Percentiles rank a stretch among this genome's conserved stretches.
Conservation (phyloP, 2,797 vertebrate genomes). For the Garrulus glandarius region DNA sequence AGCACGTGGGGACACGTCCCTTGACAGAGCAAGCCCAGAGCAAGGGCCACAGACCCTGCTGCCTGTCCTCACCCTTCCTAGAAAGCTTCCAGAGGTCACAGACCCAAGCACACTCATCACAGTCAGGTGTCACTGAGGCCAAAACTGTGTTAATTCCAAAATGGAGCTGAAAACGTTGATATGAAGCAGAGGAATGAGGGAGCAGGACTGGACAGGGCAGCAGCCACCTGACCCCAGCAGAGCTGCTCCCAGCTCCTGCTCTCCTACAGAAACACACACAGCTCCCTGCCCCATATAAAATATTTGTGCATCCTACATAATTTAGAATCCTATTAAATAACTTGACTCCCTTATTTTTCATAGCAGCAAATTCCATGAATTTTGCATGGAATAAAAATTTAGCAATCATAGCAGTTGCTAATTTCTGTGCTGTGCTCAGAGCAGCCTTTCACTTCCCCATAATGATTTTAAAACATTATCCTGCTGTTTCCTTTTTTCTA, state of each 20-base stretch:
- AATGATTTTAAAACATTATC: slow-evolving; percentile 65
- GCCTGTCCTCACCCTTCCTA: neutral
- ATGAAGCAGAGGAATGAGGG: neutral
- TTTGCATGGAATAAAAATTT: slow-evolving; percentile 45
- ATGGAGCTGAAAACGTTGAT: neutral
- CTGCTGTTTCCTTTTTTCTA: slow-evolving; percentile 56
- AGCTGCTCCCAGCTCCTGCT: neutral
- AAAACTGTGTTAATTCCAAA: fast-evolving
- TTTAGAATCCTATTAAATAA: slow-evolving; percentile 35
- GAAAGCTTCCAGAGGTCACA: neutral
- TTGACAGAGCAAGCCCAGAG: fast-evolving
- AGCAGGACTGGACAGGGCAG: neutral
- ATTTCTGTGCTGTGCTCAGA: slow-evolving; percentile 47
- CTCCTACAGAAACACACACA: neutral
- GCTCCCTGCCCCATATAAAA: neutral
- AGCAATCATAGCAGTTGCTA: slow-evolving; percentile 51
- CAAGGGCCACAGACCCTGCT: neutral
- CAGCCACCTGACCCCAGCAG: neutral
- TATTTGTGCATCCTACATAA: slow-evolving; percentile 33
- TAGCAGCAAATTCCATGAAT: slow-evolving; percentile 36
- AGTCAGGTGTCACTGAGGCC: fast-evolving
- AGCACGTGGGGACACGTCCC: fast-evolving
- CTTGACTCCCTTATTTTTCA: neutral
- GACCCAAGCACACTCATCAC: neutral
- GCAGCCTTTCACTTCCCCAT: slow-evolving; percentile 52